These are phyloP conservation scores for Panthera tigris DNA, from an alignment of 2,113 vertebrate genomes.

Conservation along the genomic window DNA sequence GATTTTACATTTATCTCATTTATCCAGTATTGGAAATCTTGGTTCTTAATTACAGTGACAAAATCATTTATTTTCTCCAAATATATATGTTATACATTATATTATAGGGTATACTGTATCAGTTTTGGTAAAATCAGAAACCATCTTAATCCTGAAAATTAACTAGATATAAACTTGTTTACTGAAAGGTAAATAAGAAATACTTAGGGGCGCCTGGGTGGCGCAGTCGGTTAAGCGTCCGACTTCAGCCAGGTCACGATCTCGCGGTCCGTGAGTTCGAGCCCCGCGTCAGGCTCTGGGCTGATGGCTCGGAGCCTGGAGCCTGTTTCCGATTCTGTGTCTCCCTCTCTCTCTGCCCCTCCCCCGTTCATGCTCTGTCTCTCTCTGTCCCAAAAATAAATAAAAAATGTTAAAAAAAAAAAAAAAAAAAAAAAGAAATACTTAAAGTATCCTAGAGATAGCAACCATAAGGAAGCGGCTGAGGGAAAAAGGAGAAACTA, in stretches of 20 bases:
- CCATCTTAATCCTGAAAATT: slow-evolving; percentile 16
- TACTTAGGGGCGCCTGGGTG: no score
- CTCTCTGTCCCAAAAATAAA: no score
- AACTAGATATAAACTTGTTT: not conserved
- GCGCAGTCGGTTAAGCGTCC: no score
- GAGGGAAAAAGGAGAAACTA: not conserved
- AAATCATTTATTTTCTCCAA: not conserved
- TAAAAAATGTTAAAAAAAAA: no score
- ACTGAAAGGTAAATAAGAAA: not conserved
- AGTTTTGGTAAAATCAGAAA: not conserved
- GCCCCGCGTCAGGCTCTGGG: no score
- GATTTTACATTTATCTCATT: not conserved
- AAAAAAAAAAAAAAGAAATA: no score
- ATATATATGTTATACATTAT: not conserved
- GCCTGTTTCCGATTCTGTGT: no score
- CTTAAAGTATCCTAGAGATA: not conserved
- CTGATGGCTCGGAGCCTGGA: no score
- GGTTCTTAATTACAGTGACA: not conserved
- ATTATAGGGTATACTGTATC: not conserved
- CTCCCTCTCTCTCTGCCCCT: no score
- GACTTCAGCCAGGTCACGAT: no score
- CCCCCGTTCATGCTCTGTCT: no score
- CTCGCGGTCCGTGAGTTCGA: no score
- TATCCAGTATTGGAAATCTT: not conserved
- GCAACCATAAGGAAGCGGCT: not conserved